Conservation (phyloP, 2,888 invertebrate species). For the Tipula lateralis region DNA sequence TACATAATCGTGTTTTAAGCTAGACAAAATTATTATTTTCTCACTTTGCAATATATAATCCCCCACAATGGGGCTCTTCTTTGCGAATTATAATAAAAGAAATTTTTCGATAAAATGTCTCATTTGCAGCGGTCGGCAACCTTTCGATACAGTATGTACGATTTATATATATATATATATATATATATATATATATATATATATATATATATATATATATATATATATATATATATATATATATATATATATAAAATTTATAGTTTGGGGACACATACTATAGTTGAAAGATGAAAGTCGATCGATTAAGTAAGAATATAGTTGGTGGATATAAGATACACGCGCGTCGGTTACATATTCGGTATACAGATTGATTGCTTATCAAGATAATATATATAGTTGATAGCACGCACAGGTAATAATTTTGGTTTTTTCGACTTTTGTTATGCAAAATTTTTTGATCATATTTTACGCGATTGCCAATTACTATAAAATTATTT, state of each 20-base stretch:
- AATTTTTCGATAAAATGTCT: not conserved
- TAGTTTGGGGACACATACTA: too few relatives aligned
- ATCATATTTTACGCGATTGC: not conserved
- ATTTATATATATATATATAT: not conserved
- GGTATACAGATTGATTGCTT: not conserved
- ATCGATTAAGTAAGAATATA: not conserved
- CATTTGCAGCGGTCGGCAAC: not conserved
- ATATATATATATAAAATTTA: too few relatives aligned
- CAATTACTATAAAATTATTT: not conserved
- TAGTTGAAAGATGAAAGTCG: not conserved
- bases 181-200: too few relatives aligned
- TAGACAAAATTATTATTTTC: not conserved
- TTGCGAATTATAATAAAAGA: not conserved
- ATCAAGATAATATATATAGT: not conserved
- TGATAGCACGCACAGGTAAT: not conserved
- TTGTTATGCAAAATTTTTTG: not conserved
- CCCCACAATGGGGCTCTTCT: not conserved
- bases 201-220: too few relatives aligned
- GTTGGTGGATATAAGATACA: too few relatives aligned
- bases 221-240: too few relatives aligned
- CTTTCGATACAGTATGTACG: not conserved
- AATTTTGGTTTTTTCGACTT: not conserved
- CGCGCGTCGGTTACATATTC: too few relatives aligned
- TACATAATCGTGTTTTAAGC: not conserved
- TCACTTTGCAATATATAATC: not conserved